Evolutionary conservation across 2,113 vertebrate genomes (phyloP).

Genomic region (Melospiza melodia): DNA sequence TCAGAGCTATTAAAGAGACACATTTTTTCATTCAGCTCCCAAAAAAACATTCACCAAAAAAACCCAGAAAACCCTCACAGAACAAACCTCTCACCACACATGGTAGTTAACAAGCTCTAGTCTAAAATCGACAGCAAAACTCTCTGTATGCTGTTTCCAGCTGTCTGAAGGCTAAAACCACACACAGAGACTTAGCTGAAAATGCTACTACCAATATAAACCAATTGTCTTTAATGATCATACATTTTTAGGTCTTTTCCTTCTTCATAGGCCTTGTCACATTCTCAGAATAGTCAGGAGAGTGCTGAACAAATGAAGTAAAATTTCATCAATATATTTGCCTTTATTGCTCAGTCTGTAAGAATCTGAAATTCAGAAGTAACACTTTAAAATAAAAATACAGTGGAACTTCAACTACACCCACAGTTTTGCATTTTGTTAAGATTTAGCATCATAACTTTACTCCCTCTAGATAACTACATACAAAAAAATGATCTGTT

Average conservation of each 20-base stretch:
- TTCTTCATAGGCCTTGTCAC: neutral
- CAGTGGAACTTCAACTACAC: neutral
- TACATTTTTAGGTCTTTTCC: neutral
- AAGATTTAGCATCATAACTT: neutral
- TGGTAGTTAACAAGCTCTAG: neutral
- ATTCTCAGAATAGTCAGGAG: neutral
- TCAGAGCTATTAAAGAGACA: neutral
- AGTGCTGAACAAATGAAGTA: neutral
- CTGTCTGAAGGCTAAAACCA: neutral
- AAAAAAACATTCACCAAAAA: neutral
- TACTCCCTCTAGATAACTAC: neutral
- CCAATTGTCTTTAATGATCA: neutral
- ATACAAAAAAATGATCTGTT: neutral
- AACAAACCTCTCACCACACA: neutral
- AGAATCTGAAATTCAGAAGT: neutral
- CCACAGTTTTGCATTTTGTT: neutral
- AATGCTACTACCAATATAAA: neutral
- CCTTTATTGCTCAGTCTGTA: neutral
- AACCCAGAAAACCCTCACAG: fast-evolving
- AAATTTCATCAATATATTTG: neutral
- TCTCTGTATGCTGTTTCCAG: neutral
- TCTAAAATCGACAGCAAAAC: neutral
- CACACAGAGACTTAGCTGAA: neutral
- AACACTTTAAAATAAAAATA: neutral
- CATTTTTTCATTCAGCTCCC: neutral